phyloP scores from a whole-genome alignment of 2,113 vertebrate species.

The Acanthochromis polyacanthus region DNA sequence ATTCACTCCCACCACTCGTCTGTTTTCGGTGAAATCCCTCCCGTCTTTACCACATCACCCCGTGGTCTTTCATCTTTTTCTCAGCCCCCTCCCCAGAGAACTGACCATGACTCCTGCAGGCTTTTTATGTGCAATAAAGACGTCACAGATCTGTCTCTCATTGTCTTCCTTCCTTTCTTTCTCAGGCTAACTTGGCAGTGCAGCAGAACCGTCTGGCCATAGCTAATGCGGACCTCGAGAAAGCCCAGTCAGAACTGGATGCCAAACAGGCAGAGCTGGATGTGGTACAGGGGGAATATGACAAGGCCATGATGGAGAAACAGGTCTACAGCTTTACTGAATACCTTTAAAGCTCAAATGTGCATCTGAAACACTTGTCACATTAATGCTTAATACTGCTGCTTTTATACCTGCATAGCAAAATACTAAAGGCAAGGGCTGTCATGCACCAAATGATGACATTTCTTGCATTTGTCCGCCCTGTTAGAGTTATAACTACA shows the following conservation, averaged over 20 bases:
- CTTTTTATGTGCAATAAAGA: conserved; percentile 5
- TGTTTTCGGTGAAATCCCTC: background rate
- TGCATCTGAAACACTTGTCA: background rate
- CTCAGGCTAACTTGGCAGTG: conserved; percentile 76
- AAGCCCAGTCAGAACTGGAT: conserved; percentile 76
- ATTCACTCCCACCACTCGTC: background rate
- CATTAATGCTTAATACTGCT: background rate
- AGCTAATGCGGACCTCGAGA: conserved; percentile 73
- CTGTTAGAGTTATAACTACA: background rate
- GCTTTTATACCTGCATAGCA: too few relatives aligned
- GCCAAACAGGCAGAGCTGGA: conserved; percentile 79
- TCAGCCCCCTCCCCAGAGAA: background rate
- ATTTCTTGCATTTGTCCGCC: background rate
- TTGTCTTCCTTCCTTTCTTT: background rate
- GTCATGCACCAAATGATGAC: background rate
- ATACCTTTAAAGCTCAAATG: background rate
- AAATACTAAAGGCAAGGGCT: too few relatives aligned
- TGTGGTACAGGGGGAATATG: conserved; percentile 72
- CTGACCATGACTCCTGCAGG: background rate
- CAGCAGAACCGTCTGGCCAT: conserved; percentile 71
- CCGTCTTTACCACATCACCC: background rate
- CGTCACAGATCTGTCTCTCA: conserved; percentile 3
- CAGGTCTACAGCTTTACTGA: conserved; percentile 55
- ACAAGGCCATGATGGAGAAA: conserved; percentile 78
- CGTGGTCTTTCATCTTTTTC: background rate